phyloP scores from a whole-genome alignment of 2,113 vertebrate genomes.

The Ondatra zibethicus region DNA sequence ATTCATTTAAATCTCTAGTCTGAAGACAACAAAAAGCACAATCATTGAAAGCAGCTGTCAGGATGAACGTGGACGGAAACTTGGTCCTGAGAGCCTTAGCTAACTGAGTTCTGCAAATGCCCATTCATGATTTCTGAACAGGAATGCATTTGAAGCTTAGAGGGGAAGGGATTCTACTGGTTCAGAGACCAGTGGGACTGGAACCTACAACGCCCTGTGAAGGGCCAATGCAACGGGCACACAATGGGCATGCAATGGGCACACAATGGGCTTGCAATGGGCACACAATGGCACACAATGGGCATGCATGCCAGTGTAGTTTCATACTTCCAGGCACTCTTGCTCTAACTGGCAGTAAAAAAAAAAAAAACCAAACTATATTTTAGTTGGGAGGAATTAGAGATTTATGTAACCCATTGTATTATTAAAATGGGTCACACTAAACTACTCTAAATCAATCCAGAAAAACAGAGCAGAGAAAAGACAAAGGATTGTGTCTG shows the following conservation, averaged over 20 bases:
- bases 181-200: neutral
- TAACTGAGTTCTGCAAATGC: conserved; percentile 35
- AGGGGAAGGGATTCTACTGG: neutral
- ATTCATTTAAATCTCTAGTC: conserved; percentile 38
- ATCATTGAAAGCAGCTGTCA: neutral
- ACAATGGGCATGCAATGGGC: too few relatives aligned
- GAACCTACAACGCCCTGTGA: fast-evolving
- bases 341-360: neutral
- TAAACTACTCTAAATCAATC: neutral
- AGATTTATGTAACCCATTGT: neutral
- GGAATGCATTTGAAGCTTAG: neutral
- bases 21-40: conserved; percentile 25
- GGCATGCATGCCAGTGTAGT: neutral
- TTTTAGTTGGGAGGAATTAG: neutral
- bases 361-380: neutral
- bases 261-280: too few relatives aligned
- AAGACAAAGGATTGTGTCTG: neutral
- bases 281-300: too few relatives aligned
- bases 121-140: neutral
- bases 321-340: neutral
- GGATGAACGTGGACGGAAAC: neutral
- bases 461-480: neutral
- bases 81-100: conserved; percentile 19
- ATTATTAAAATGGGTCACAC: neutral
- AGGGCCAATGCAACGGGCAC: too few relatives aligned